Evolutionary conservation across 1,140 invertebrate genomes (phyloP).

Genomic region (Bombus vancouverensis): DNA sequence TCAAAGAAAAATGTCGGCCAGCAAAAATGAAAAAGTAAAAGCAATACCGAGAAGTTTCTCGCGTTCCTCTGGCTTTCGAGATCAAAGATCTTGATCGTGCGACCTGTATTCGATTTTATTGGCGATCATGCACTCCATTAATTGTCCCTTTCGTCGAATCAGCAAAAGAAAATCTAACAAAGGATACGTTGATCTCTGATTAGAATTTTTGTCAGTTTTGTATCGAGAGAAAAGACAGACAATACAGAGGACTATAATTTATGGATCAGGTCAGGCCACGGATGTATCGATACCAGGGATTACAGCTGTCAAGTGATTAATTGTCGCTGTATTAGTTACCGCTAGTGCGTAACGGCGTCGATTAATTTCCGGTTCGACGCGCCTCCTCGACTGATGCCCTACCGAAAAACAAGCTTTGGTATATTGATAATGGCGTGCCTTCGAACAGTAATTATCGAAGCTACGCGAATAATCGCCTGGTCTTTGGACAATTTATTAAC

Average conservation of each 20-base stretch:
- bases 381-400: slow-evolving; percentile 14
- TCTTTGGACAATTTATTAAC: background rate
- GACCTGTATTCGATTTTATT: background rate
- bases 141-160: background rate
- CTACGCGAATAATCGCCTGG: background rate
- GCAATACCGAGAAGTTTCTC: slow-evolving; percentile 17
- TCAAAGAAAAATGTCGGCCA: background rate
- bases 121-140: background rate
- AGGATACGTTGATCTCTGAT: background rate
- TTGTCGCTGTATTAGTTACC: slow-evolving; percentile 61
- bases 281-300: slow-evolving; percentile 61
- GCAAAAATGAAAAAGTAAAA: no score
- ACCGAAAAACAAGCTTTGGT: slow-evolving; percentile 47
- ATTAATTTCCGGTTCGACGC: slow-evolving; percentile 60
- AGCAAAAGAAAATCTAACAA: background rate
- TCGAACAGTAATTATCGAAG: background rate
- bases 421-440: slow-evolving; percentile 3
- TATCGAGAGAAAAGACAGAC: slow-evolving; percentile 1
- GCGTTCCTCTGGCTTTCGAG: slow-evolving; percentile 17
- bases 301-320: slow-evolving; percentile 61
- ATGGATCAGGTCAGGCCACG: slow-evolving; percentile 33
- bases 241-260: slow-evolving; percentile 50
- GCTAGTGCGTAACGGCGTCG: slow-evolving; percentile 55
- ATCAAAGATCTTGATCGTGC: no score
- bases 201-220: background rate